Base-by-base conservation (phyloP, 2,113 vertebrate species). In the Burhinus bistriatus region DNA sequence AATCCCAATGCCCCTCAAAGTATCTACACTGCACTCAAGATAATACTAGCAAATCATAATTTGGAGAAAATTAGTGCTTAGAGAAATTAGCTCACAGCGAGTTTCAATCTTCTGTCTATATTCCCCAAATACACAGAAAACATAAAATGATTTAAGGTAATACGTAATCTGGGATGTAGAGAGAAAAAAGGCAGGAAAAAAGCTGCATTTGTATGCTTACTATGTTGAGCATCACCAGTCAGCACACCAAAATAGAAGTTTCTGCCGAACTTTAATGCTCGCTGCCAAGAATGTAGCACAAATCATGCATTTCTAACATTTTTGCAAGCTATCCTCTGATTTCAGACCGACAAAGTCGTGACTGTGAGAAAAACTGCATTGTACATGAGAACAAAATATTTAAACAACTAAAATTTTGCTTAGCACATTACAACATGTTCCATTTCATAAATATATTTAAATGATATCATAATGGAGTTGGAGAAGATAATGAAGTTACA, bases 271-370 rank as follows among this genome's bases (percentile, higher is more conserved):
- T 87, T 96, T 58, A 97, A 95, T 52, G 58, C 42, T 79, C 36
- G 16, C 44, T 89, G 89, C 83, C 76, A 93, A 83, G 64, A 83
- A 69, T 26, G 27, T 12, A 95, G 65, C 89, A 92, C 30, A 88
- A 96, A 92, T 82, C 93, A 83, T 32, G 52, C 80, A 83, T 73
- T 95, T 87, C 91, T 73, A 72, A 88, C 42, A 93, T 78, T 95
- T 97, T 88, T 97, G 95, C 82, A 97, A 87, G 83, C 79, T 83
- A 61, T 62, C 72, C 73, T 94, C 96, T 90, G 77, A 96, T 95
- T 94, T 83, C 75, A 95, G 87, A 90, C 73, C 22, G 36, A 96
- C 69, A 93, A 95, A 93, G 62, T 78, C 40, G 11, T 68, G 95
- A 97, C 9, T 96, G 47, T 87, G 44, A 95, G 69, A 89, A 97